Conservation (phyloP, 2,797 vertebrate genomes). For the Sphenopsis melanotis region DNA sequence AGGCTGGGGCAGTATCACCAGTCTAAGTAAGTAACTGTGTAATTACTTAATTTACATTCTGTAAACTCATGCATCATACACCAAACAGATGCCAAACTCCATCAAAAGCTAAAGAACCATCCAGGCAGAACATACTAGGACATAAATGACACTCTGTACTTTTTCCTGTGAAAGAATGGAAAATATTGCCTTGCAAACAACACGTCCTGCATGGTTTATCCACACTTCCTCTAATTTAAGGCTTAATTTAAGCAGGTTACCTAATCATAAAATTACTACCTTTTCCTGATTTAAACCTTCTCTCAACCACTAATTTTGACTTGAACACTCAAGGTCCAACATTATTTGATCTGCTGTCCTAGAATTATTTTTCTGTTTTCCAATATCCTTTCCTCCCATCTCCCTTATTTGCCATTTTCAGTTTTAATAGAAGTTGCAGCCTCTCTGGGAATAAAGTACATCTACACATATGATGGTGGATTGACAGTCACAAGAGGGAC, state of each 20-base stretch:
- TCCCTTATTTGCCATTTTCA: not conserved
- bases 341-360: not conserved
- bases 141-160: not conserved
- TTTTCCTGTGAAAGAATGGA: not conserved
- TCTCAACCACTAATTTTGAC: not conserved
- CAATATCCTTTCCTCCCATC: not conserved
- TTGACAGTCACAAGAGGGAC: not conserved
- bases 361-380: not conserved
- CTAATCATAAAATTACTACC: not conserved
- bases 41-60: not conserved
- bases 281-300: not conserved
- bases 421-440: not conserved
- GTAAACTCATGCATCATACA: not conserved
- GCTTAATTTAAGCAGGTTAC: not conserved
- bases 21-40: not conserved
- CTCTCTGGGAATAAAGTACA: not conserved
- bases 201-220: not conserved
- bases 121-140: not conserved
- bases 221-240: not conserved
- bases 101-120: not conserved
- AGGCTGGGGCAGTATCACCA: not conserved
- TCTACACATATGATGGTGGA: accelerated
- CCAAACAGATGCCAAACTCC: not conserved
- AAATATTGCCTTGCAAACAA: not conserved
- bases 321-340: not conserved